These are phyloP conservation scores for Sphaeridia pumilis DNA, from an alignment of 2,888 invertebrate genomes.

Conservation along the genomic window DNA sequence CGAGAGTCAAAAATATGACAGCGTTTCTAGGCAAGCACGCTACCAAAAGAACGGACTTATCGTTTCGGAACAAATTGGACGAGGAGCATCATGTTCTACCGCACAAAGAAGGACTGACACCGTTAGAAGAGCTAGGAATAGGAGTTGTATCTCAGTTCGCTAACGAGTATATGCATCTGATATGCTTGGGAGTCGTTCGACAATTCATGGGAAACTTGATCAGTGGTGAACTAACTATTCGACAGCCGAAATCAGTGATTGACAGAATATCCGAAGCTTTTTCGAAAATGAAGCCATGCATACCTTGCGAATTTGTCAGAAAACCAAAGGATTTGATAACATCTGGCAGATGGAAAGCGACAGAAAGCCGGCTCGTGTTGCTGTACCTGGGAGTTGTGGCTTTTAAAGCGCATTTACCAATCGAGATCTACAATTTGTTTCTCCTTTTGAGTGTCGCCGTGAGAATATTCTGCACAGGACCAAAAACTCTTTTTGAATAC, in stretches of 20 bases:
- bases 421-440: conserved; percentile 20
- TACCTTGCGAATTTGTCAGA: conserved; percentile 27
- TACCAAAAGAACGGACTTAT: background rate
- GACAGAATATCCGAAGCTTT: background rate
- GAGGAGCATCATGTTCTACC: background rate
- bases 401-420: conserved; percentile 17
- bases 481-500: background rate
- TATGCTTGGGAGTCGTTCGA: conserved; percentile 12
- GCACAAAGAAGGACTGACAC: background rate
- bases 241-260: background rate
- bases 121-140: conserved; percentile 7
- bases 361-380: conserved; percentile 35
- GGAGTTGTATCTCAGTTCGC: conserved; percentile 13
- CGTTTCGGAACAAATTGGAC: background rate
- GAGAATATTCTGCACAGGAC: background rate
- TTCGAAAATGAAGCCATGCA: background rate
- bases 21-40: background rate
- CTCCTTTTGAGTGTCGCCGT: conserved; percentile 13
- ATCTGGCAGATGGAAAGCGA: conserved; percentile 36
- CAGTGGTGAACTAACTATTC: background rate
- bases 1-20: background rate
- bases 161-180: conserved; percentile 22
- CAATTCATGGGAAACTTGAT: background rate
- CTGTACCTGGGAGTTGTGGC: conserved; percentile 35
- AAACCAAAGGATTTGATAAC: conserved; percentile 31